Percentiles rank a stretch among this genome's conserved stretches.
phyloP scores from a whole-genome alignment of 1,140 invertebrate genomes.

The Macrobrachium nipponense region DNA sequence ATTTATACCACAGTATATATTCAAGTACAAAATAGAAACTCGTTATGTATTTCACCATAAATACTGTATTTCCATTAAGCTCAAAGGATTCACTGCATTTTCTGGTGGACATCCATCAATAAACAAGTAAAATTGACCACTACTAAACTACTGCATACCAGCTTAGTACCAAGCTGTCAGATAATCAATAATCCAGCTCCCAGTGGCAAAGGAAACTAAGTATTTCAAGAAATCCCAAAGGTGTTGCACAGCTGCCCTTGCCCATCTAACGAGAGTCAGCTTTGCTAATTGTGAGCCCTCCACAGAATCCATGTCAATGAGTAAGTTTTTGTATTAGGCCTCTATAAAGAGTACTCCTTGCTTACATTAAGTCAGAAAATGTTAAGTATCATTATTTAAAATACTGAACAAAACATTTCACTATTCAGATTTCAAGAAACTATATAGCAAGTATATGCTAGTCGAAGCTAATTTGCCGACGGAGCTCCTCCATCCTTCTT shows the following conservation, averaged over 20 bases:
- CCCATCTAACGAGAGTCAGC: slow-evolving; percentile 25
- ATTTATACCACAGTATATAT: no score
- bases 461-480: slow-evolving; percentile 26
- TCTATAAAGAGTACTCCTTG: slow-evolving; percentile 2
- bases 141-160: background rate
- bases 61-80: background rate
- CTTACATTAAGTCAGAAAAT: slow-evolving; percentile 1
- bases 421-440: slow-evolving; percentile 15
- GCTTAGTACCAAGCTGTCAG: slow-evolving; percentile 48
- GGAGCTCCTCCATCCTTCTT: slow-evolving; percentile 38
- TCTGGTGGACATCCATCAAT: background rate
- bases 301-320: background rate
- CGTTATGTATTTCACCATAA: no score
- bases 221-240: slow-evolving; percentile 42
- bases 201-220: slow-evolving; percentile 44
- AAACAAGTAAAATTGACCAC: background rate
- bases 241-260: slow-evolving; percentile 21
- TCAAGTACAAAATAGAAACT: no score
- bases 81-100: background rate
- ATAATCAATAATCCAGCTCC: slow-evolving; percentile 55
- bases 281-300: background rate
- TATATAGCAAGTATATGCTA: background rate
- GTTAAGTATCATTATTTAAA: background rate
- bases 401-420: background rate
- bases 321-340: background rate